Base-by-base conservation (phyloP, 1,140 invertebrate species). In the Zaprionus capensis region DNA sequence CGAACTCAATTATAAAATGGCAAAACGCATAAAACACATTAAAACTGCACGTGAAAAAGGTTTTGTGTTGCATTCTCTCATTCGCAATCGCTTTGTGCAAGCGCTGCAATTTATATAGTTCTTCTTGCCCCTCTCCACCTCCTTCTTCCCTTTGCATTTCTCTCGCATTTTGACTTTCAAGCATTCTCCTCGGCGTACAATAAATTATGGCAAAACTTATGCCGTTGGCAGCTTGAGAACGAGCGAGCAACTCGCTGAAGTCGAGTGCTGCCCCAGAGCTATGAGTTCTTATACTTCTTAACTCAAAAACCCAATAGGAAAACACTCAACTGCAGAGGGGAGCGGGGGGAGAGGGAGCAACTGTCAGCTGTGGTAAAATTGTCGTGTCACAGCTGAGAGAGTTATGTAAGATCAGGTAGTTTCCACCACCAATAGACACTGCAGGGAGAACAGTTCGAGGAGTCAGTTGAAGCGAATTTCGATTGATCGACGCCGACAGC, bases 11-110 rank as follows among this genome's bases (percentile, higher is more conserved):
- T 90, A 91, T 91, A 90, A 88, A 80, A 61, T 74, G 71, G 81
- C 56, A 83, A 76, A 90, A 90, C 86, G 85, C 85, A 90, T 83
- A 85, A 85, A 90, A 91, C 82, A 85, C 85, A 90, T 90, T 90
- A 90, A 90, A 90, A 88, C 67, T 82, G 85, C 85, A 85, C 88
- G 86, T 85, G 79, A 76, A 84, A 46, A 84, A 90, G 78, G 78
- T 71, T 81, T 82, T 79, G 55, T 79, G 78, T 75, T 58, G 76
- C 76, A 70, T 69, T 80, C 80, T 73, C 44, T 77, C 44, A 51
- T 78, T 84, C 72, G 36, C 41, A 46, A 81, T 80, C 67, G 67
- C 77, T 84, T 87, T 83, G 36, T 62, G 65, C 71, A 44, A 73
- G 31, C 69, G 53, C 70, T 63, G 74, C 83, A 88, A 87, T 86